Conservation (phyloP, 2,888 invertebrate species). For the Harmothoe impar region DNA sequence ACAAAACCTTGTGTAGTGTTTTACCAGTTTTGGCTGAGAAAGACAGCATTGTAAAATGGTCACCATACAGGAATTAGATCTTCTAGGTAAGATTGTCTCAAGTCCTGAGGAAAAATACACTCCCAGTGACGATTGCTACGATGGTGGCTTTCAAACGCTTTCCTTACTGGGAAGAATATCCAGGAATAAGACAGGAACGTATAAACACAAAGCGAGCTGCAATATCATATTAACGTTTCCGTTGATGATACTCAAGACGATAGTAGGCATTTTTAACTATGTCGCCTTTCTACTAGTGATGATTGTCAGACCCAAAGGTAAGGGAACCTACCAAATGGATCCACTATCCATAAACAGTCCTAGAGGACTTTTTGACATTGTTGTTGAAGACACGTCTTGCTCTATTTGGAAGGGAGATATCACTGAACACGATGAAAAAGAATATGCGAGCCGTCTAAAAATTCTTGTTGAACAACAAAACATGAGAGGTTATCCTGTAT, state of each 20-base stretch:
- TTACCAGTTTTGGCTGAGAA: too few species aligned
- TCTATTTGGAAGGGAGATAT: not conserved
- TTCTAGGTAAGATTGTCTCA: not conserved
- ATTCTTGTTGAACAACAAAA: not conserved
- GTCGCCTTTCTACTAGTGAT: not conserved
- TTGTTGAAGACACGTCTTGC: not conserved
- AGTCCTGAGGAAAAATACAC: not conserved
- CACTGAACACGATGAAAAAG: not conserved
- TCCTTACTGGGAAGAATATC: not conserved
- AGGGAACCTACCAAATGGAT: not conserved
- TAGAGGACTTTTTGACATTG: not conserved
- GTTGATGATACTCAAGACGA: not conserved
- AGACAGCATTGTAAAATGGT: too few species aligned
- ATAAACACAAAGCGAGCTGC: not conserved
- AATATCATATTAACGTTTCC: not conserved
- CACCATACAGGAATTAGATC: too few species aligned
- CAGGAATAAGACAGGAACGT: not conserved
- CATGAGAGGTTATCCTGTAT: not conserved
- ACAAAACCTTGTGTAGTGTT: too few species aligned
- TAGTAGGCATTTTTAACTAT: not conserved
- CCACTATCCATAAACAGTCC: not conserved
- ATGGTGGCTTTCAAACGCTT: not conserved
- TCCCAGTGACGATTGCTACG: slow-evolving; percentile 1
- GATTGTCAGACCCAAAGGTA: not conserved
- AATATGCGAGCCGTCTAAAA: not conserved